phyloP scores from a whole-genome alignment of 2,797 vertebrate genomes.

The Orientallactaga sibirica region DNA sequence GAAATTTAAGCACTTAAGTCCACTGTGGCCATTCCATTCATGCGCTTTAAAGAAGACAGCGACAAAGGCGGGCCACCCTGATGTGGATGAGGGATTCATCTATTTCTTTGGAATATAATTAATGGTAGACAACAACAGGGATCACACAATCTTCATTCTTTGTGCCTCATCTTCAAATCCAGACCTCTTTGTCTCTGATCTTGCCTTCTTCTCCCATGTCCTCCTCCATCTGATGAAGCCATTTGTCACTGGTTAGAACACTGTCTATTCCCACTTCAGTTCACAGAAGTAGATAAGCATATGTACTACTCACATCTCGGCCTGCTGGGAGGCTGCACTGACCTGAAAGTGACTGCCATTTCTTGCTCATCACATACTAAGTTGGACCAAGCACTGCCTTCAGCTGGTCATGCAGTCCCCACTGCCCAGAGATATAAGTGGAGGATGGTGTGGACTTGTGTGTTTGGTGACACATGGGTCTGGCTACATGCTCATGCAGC shows the following conservation, averaged over 20 bases:
- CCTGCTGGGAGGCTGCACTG: neutral
- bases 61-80: neutral
- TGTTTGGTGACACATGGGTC: neutral
- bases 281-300: neutral
- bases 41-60: neutral
- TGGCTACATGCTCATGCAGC: neutral
- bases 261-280: neutral
- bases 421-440: neutral
- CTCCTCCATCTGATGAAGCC: neutral
- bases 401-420: neutral
- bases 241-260: conserved; percentile 18
- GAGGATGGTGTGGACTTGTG: neutral
- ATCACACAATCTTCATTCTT: neutral
- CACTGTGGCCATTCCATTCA: neutral
- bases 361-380: neutral
- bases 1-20: neutral
- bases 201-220: neutral
- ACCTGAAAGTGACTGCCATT: neutral
- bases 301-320: neutral
- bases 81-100: neutral
- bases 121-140: neutral
- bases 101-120: neutral
- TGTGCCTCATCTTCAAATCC: neutral
- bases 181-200: neutral
- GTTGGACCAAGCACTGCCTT: neutral